phyloP scores from a whole-genome alignment of 2,888 invertebrate species.

The Vesta saturnalis region DNA sequence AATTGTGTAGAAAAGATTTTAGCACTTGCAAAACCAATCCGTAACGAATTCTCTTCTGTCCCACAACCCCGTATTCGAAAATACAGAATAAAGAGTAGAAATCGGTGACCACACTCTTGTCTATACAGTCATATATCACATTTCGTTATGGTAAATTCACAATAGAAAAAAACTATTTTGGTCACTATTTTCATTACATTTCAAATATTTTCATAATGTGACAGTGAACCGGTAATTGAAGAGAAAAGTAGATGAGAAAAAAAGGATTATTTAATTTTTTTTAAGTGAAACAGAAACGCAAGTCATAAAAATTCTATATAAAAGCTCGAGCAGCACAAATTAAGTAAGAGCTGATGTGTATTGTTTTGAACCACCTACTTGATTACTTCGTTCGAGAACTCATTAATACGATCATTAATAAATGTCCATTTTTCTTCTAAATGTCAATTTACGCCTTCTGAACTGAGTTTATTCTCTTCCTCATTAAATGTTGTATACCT shows the following conservation, averaged over 20 bases:
- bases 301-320: conserved; percentile 29
- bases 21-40: too few relatives aligned
- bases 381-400: conserved; percentile 52
- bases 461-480: not conserved
- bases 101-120: conserved; percentile 30
- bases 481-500: not conserved
- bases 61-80: conserved; percentile 34
- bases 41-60: conserved; percentile 27
- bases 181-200: conserved; percentile 1
- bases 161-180: conserved; percentile 1
- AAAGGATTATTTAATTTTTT: not conserved
- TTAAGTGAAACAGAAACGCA: conserved; percentile 10
- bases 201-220: conserved; percentile 1
- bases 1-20: too few relatives aligned
- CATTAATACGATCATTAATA: conserved; percentile 47
- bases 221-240: not conserved
- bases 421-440: conserved; percentile 32
- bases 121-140: conserved; percentile 32
- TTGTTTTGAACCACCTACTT: conserved; percentile 49
- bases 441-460: conserved; percentile 22
- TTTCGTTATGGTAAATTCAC: conserved; percentile 25
- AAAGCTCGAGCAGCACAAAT: conserved; percentile 40
- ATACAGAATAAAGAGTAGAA: conserved; percentile 21
- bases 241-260: not conserved
- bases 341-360: conserved; percentile 41